Evolutionary conservation across 2,888 invertebrate genomes (phyloP), one percentile per base, ranked within the genome.

Genomic region (Anagyrus pseudococci): DNA sequence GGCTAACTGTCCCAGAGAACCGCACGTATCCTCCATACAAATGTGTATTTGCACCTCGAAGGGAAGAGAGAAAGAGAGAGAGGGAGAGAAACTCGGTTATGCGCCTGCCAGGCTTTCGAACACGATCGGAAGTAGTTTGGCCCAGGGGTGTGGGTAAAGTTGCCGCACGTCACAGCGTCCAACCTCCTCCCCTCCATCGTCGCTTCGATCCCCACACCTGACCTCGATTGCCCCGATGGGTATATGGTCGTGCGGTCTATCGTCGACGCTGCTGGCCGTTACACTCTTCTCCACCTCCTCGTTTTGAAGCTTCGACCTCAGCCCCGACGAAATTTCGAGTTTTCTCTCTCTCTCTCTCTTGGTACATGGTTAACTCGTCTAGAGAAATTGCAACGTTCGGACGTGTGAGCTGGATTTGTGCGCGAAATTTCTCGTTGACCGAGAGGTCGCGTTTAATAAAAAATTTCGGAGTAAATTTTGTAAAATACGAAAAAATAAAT

Each of bases 91-190:
- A 62, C 58, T 62, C 41, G 25, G 47, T 54, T 62, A 43, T 48
- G 17, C 19, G n/a, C n/a, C n/a, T 26, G 23, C 8, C n/a, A 33
- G 17, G 46, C 26, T 37, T 37, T 29, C 26, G 17, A 59, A 52
- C 52, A 57, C 47, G 26, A 17, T 13, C 46, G 55, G 46, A 57
- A 62, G 57, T 57, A 52, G 52, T 62, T 62, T 52, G 46, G 56
- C 50, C 13, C 44, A 26, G 23, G 20, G 29, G 8, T 19, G 19
- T n/a, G 25, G 26, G 52, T 22, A 57, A 62, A 52, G 52, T 62
- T 57, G 37, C 41, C 17, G 26, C 52, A 41, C 56, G 40, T 53
- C 49, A 17, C 50, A 15, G 15, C 26, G 29, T 20, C n/a, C 23
- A 6, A n/a, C 47, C 10, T 20, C 3, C 26, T 8, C 19, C 25